Base-by-base conservation (phyloP, 2,888 invertebrate genomes). In the Scaptomyza flava region DNA sequence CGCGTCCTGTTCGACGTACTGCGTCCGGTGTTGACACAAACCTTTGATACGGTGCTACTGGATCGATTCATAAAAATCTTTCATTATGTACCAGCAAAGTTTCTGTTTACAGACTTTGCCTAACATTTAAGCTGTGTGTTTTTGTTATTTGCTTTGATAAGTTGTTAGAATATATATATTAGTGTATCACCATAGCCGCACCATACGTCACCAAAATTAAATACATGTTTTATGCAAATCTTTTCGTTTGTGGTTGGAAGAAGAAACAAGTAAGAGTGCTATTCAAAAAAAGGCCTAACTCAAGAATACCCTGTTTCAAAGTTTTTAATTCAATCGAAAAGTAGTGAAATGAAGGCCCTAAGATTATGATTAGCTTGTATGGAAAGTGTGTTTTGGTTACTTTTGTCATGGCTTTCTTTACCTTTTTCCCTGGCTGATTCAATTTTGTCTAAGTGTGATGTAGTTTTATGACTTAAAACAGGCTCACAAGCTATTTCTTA, bases 11-110 rank as follows among this genome's bases (percentile, higher is more conserved):
- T 94, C 0, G 95, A 95, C 83, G 94, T 95, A 1, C 90, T 95
- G 59, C 93, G 94, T 76, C 95, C 95, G 47, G 94, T 95, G 77
- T 90, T 95, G 70, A 93, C 94, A 1, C 94, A 94, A 89, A 95
- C 95, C 3, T 94, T 95, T 58, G 94, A 95, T 91, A 94, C 94
- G 66, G 94, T 95, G 68, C 93, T 95, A 84, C 90, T 94, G 30
- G 93, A 93, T 48, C 94, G 95, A 75, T 92, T 95, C 84, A 93
- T 93, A 78, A 93, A 93, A 80, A 92, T 95, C 45, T 95, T 95
- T 79, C 93, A 94, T 78, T 94, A 94, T 87, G 92, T 95, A 62
- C 95, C 95, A 12, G 95, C 94, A 0, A 93, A 94, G 81, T 95
- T 92, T 82, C 93, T 95, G 92, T 93, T 95, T 36, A 93, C 93